Evolutionary conservation across 37 sponge, comb jelly and placozoan species (phyloP).

Genomic region (Theonella swinhoei): DNA sequence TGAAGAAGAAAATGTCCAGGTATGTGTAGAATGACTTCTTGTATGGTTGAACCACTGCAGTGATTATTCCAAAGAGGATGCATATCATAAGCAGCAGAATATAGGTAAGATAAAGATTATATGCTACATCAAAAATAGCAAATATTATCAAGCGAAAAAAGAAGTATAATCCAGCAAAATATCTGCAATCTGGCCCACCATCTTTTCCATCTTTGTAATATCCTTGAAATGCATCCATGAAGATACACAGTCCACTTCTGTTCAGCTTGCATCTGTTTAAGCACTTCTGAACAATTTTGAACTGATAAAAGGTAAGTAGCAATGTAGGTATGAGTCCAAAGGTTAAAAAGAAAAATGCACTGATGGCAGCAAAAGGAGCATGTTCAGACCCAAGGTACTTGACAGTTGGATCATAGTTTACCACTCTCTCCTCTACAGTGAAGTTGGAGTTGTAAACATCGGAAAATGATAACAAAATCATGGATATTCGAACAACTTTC

Average conservation of each 20-base stretch:
- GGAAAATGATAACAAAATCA: neutral
- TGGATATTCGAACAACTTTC: neutral
- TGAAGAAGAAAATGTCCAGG: neutral
- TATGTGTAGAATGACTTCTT: neutral
- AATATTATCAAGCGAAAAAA: neutral
- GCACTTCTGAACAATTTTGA: neutral
- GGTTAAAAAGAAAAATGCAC: neutral
- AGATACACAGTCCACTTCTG: no score
- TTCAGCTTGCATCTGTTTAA: neutral
- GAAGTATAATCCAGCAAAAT: no score
- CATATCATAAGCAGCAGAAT: neutral
- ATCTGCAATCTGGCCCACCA: no score
- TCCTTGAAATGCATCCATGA: no score
- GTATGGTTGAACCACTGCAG: neutral
- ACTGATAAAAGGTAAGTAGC: slow-evolving; percentile 7
- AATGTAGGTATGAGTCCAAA: slow-evolving; percentile 7
- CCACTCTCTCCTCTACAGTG: neutral
- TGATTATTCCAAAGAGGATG: neutral
- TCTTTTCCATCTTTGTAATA: no score
- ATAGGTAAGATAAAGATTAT: neutral
- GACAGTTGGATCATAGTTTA: slow-evolving; percentile 12
- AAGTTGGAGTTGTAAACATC: neutral
- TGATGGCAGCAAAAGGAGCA: neutral
- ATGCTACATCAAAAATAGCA: neutral
- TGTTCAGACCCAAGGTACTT: neutral